These are phyloP conservation scores for Disparrhopalites patrizii DNA, from an alignment of 2,888 invertebrate species.

Conservation along the genomic window DNA sequence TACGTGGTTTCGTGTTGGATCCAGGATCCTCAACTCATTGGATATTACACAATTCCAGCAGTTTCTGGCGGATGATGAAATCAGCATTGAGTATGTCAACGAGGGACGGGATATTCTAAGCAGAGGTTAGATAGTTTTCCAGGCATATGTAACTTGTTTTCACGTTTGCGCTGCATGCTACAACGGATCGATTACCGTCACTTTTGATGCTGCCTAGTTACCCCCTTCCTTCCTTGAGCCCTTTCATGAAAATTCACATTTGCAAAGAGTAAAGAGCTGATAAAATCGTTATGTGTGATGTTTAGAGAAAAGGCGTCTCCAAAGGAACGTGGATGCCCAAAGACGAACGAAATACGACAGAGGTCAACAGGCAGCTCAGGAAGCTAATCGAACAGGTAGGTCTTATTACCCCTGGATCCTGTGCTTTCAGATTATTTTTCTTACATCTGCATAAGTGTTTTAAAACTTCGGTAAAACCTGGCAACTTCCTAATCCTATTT, in stretches of 20 bases:
- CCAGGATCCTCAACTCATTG: slow-evolving; percentile 79
- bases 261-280: too few relatives aligned
- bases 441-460: too few relatives aligned
- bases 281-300: not conserved
- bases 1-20: slow-evolving; percentile 90
- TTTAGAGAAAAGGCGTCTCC: slow-evolving; percentile 49
- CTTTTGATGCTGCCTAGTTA: too few relatives aligned
- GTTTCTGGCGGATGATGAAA: slow-evolving; percentile 72
- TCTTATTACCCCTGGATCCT: too few relatives aligned
- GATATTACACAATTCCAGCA: slow-evolving; percentile 94
- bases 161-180: not conserved
- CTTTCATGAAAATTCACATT: too few relatives aligned
- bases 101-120: slow-evolving; percentile 90
- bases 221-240: too few relatives aligned
- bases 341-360: slow-evolving; percentile 17
- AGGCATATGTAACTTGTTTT: not conserved
- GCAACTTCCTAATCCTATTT: too few relatives aligned
- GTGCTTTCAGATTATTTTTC: too few relatives aligned
- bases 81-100: slow-evolving; percentile 87
- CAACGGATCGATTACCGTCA: not conserved
- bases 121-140: slow-evolving; percentile 62
- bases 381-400: slow-evolving; percentile 22
- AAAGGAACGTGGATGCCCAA: slow-evolving; percentile 38
- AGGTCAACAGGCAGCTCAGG: slow-evolving; percentile 26
- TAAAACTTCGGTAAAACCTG: not conserved